Percentiles rank a stretch among this genome's conserved stretches.
phyloP scores from a whole-genome alignment of 2,888 invertebrate genomes.

The Apocheima hispidaria region DNA sequence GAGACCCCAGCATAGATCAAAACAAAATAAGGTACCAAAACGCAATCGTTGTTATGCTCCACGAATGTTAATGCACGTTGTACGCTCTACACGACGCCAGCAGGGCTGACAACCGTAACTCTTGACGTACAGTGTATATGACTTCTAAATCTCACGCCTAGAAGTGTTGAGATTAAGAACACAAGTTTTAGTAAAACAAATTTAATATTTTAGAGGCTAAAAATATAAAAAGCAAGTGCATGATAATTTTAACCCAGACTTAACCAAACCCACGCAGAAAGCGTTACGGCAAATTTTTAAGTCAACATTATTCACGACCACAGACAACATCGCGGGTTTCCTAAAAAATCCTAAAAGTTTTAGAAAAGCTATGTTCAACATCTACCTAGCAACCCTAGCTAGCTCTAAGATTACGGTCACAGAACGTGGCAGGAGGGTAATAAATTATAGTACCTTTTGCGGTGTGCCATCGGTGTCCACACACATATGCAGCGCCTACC shows the following conservation, averaged over 20 bases:
- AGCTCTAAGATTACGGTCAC: slow-evolving; percentile 42
- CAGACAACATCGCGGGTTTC: not conserved
- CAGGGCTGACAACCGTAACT: slow-evolving; percentile 10
- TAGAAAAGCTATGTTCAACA: not conserved
- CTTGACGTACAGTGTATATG: not conserved
- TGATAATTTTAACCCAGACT: not conserved
- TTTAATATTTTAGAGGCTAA: too few relatives aligned
- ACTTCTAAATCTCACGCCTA: too few relatives aligned
- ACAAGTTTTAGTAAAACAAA: too few relatives aligned
- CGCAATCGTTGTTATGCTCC: slow-evolving; percentile 49
- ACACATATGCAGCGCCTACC: slow-evolving; percentile 49
- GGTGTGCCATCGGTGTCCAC: slow-evolving; percentile 57
- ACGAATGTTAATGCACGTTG: slow-evolving; percentile 63
- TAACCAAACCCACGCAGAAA: not conserved
- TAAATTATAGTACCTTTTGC: slow-evolving; percentile 74
- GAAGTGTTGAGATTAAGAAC: too few relatives aligned
- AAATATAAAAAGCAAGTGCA: too few relatives aligned
- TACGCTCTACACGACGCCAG: slow-evolving; percentile 27
- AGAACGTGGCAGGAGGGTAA: slow-evolving; percentile 41
- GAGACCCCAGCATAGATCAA: slow-evolving; percentile 33
- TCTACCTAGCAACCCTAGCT: slow-evolving; percentile 29
- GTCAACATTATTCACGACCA: not conserved
- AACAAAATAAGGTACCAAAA: slow-evolving; percentile 42
- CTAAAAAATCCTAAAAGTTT: not conserved
- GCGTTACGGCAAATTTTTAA: not conserved